phyloP scores from a whole-genome alignment of 2,797 vertebrate genomes.

The Onychomys arenicola region DNA sequence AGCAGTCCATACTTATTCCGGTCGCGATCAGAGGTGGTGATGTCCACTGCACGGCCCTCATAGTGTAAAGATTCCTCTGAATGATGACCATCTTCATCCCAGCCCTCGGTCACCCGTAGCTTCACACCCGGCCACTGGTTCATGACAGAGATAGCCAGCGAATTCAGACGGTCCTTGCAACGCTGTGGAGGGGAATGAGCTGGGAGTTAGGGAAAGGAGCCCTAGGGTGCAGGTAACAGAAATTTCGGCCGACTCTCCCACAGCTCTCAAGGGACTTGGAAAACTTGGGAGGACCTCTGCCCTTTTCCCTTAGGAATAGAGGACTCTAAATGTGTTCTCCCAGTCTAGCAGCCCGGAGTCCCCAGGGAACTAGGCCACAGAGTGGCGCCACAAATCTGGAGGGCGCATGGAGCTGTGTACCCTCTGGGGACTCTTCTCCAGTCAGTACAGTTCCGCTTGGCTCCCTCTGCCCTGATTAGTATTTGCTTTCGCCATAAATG shows the following conservation, averaged over 20 bases:
- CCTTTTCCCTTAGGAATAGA: neutral
- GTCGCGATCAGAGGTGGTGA: constrained; percentile 98
- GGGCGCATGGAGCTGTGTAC: neutral
- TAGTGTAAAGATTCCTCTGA: constrained; percentile 98
- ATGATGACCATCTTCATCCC: constrained; percentile 99
- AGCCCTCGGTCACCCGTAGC: constrained; percentile 98
- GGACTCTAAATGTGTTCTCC: neutral
- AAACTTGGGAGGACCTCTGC: neutral
- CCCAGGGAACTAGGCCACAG: neutral
- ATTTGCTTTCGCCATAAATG: neutral
- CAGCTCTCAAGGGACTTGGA: neutral
- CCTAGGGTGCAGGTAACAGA: accelerated
- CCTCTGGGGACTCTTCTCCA: neutral
- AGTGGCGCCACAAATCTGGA: neutral
- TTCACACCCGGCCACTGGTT: constrained; percentile 99
- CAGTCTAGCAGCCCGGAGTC: neutral
- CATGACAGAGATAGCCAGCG: constrained; percentile 99
- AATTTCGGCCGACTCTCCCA: neutral
- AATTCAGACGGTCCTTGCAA: constrained; percentile 98
- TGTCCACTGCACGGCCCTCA: constrained; percentile 97
- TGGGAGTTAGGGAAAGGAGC: constrained; percentile 25
- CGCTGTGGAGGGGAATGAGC: constrained; percentile 87
- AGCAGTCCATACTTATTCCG: constrained; percentile 98
- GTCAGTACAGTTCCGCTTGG: neutral
- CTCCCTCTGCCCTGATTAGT: neutral